phyloP scores from a whole-genome alignment of 2,888 invertebrate species.

The Pollenia labialis region DNA sequence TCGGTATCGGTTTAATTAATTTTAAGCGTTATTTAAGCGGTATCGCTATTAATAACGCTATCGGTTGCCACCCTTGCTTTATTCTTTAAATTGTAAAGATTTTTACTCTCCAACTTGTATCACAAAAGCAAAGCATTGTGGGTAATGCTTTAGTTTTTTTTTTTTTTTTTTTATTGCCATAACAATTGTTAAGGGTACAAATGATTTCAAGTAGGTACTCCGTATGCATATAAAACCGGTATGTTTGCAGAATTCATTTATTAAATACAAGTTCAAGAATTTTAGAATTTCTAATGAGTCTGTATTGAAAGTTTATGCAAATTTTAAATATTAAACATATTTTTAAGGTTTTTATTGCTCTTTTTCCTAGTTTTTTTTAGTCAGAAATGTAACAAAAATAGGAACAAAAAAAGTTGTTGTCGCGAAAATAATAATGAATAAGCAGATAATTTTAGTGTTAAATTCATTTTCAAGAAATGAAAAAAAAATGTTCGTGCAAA shows the following conservation, averaged over 20 bases:
- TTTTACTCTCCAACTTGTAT: background rate
- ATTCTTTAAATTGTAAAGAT: background rate
- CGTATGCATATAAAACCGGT: background rate
- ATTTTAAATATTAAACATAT: background rate
- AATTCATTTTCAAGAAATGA: background rate
- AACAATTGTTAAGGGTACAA: background rate
- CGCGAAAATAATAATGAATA: conserved; percentile 21
- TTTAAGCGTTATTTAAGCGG: no score
- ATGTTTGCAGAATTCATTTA: background rate
- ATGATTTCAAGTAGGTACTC: background rate
- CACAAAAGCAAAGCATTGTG: no score
- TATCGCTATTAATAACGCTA: no score
- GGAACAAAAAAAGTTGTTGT: background rate
- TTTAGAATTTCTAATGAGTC: conserved; percentile 38
- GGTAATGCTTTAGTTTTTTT: background rate
- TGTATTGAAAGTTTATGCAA: conserved; percentile 20
- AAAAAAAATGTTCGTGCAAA: background rate
- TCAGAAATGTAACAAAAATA: background rate
- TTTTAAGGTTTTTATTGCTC: background rate
- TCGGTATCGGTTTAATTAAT: no score
- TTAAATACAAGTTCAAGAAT: conserved; percentile 18
- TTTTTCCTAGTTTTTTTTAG: background rate
- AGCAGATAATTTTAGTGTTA: background rate
- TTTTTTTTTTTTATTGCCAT: background rate
- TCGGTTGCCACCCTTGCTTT: no score